phyloP scores from a whole-genome alignment of 2,113 vertebrate genomes.

The Sapayoa aenigma region DNA sequence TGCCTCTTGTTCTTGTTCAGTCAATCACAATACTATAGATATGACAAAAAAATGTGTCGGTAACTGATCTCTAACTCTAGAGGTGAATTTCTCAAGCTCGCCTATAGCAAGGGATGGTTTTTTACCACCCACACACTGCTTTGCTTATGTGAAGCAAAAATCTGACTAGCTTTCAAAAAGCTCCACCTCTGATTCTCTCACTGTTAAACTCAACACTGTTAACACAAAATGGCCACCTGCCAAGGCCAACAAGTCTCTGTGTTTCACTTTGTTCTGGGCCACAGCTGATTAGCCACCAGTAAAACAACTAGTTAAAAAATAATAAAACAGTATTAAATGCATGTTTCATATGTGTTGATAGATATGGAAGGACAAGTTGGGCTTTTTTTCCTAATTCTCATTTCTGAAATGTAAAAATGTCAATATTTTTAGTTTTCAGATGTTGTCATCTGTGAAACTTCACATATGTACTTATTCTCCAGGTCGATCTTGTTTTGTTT shows the following conservation, averaged over 20 bases:
- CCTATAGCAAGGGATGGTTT: conserved; percentile 10
- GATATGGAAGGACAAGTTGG: background rate
- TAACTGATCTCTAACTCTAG: background rate
- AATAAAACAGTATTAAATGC: background rate
- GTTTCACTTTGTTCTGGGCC: background rate
- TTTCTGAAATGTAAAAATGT: background rate
- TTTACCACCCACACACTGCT: conserved; percentile 21
- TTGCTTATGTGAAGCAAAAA: conserved; percentile 13
- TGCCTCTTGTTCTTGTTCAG: background rate
- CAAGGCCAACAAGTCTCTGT: background rate
- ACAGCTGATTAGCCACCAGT: conserved; percentile 1
- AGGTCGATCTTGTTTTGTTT: background rate
- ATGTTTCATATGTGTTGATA: background rate
- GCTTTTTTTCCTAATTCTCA: background rate
- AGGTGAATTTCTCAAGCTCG: conserved; percentile 32
- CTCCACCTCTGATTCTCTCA: conserved; percentile 12
- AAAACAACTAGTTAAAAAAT: conserved; percentile 8
- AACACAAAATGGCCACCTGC: background rate
- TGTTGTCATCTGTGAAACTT: rapidly evolving
- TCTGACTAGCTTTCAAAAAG: conserved; percentile 36
- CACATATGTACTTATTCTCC: background rate
- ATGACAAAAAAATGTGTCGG: background rate
- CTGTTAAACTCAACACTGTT: conserved; percentile 17
- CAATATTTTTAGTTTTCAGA: background rate
- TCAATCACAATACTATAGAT: background rate